phyloP scores from a whole-genome alignment of 2,113 vertebrate species.

The Peromyscus polionotus region DNA sequence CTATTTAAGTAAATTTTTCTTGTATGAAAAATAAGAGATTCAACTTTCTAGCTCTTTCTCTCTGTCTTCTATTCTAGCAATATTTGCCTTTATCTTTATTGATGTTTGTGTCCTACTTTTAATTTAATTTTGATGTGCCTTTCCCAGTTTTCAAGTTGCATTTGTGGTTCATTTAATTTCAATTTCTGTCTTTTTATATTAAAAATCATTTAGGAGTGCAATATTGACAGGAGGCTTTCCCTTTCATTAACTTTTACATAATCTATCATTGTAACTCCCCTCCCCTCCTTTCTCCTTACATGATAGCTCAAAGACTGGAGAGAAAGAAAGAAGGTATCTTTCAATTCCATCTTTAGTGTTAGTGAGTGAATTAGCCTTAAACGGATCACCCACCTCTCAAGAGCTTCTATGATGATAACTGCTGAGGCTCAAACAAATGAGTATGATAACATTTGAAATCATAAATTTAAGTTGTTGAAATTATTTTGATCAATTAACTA shows the following conservation, averaged over 20 bases:
- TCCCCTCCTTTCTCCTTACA: conserved; percentile 18
- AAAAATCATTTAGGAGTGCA: conserved; percentile 24
- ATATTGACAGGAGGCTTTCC: conserved; percentile 50
- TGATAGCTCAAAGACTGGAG: neutral
- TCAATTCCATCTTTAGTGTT: neutral
- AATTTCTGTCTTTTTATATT: conserved; percentile 49
- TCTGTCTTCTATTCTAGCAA: neutral
- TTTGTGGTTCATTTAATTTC: conserved; percentile 60
- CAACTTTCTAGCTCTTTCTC: neutral
- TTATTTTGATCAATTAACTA: conserved; percentile 16
- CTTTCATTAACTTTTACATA: conserved; percentile 55
- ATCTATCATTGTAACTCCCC: conserved; percentile 17
- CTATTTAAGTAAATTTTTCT: neutral
- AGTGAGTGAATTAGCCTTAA: neutral
- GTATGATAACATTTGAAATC: conserved; percentile 1
- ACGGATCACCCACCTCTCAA: neutral
- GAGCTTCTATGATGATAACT: neutral
- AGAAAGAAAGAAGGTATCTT: conserved; percentile 1
- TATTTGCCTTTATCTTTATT: conserved; percentile 54
- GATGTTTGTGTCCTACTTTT: conserved; percentile 46
- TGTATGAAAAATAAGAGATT: neutral
- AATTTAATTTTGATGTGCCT: conserved; percentile 35
- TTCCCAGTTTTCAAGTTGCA: conserved; percentile 46
- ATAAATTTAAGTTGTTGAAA: conserved; percentile 16
- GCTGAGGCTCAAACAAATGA: neutral